phyloP scores from a whole-genome alignment of 2,888 invertebrate genomes.

The Chaetogeoica ovagalla region DNA sequence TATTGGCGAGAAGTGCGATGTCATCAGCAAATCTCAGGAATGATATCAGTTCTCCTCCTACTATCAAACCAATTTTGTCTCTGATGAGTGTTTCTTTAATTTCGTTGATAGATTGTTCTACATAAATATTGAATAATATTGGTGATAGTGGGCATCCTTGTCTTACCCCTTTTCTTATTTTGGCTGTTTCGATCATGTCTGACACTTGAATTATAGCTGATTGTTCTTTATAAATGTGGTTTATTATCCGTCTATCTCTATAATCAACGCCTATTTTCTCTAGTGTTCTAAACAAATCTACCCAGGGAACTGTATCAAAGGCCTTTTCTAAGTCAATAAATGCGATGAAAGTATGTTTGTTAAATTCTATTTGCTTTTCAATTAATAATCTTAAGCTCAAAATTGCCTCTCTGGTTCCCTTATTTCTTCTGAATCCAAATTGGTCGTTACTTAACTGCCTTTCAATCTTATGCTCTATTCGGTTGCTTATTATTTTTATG shows the following conservation, averaged over 20 bases:
- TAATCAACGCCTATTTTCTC: conserved; percentile 8
- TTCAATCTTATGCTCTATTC: no score
- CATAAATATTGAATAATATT: conserved; percentile 8
- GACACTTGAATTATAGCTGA: conserved; percentile 17
- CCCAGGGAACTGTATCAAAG: conserved; percentile 11
- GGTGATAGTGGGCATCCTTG: conserved; percentile 8
- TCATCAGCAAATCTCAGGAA: no score
- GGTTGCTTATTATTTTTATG: no score
- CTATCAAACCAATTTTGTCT: not conserved
- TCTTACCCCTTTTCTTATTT: conserved; percentile 14
- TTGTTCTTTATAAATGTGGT: conserved; percentile 11
- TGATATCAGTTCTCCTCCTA: no score
- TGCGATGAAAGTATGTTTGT: not conserved
- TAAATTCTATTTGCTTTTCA: not conserved
- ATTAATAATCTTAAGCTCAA: not conserved
- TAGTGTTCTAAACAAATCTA: not conserved
- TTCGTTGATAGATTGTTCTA: conserved; percentile 4
- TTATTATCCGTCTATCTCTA: conserved; percentile 2
- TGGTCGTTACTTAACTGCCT: no score
- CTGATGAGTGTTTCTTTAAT: conserved; percentile 20
- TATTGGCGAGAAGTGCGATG: not conserved
- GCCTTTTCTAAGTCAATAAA: conserved; percentile 10
- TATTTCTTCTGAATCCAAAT: not conserved
- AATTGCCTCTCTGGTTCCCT: not conserved
- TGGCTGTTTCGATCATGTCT: conserved; percentile 7